Base-by-base conservation (phyloP, 2,797 vertebrate genomes). In the Sebastolobus altivelis region DNA sequence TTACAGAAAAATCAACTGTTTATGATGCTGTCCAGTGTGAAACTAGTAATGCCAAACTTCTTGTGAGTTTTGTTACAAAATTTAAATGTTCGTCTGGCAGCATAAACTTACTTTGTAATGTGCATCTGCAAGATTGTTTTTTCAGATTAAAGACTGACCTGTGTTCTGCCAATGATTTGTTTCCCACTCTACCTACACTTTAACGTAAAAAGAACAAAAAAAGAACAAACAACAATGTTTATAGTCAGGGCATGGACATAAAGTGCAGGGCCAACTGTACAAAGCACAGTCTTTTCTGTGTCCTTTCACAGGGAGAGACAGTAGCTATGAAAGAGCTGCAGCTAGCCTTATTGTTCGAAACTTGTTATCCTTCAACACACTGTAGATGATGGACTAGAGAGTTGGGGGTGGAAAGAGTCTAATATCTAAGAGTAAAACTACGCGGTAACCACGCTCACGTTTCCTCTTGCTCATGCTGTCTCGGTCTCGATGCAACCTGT, bases 191-290 rank as follows among this genome's bases (percentile, higher is more conserved):
- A 75, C 12, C 56, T 67, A 63, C 60, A 68, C 65, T 74, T 55
- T 33, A 72, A 69, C 65, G 29, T 43, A 14, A 52, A n/a, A 52
- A 22, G 1, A 37, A 22, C 4, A 37, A 10, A n/a, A 38, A 7
- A 1, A 6, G 25, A 25, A 25, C 25, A 25, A 2, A 13, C 59
- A 75, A 60, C n/a, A 27, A 55, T 78, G 40, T 46, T 68, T 72
- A 52, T 54, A 43, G 60, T 61, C 80, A 88, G 58, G 62, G 62
- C 29, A 60, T 61, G 27, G 58, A 89, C 65, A 65, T 92, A 93
- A 92, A 89, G 91, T 91, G 89, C 87, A 83, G 74, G 74, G 80
- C 67, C 69, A 80, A 59, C 80, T 88, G 63, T 79, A 77, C 54
- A 77, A 65, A 87, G 80, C 79, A 70, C 70, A 79, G 76, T 79